These are phyloP conservation scores for Papilio polyxenes DNA, from an alignment of 1,140 invertebrate genomes.

Conservation along the genomic window DNA sequence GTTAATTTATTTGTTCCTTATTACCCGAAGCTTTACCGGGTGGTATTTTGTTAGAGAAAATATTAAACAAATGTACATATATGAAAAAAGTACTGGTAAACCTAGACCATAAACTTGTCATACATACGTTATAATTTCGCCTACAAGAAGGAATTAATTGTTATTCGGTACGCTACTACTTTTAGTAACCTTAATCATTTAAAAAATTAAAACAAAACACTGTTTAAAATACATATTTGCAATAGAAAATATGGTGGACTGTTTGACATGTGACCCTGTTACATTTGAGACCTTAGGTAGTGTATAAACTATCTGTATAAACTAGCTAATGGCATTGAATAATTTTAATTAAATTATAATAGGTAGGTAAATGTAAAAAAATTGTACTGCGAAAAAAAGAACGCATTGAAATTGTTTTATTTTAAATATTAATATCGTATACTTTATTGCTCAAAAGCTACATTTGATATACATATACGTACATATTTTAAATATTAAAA, in stretches of 20 bases:
- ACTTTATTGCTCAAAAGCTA: neutral
- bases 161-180: neutral
- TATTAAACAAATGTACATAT: too few species aligned
- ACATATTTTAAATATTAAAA: constrained; percentile 17
- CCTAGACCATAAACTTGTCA: neutral
- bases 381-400: neutral
- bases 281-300: neutral
- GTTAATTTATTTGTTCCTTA: constrained; percentile 32
- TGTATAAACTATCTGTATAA: neutral
- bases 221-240: neutral
- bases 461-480: neutral
- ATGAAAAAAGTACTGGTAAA: too few species aligned
- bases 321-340: neutral
- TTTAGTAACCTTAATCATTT: neutral
- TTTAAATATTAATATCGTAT: neutral
- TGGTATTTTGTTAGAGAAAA: neutral
- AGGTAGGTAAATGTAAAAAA: neutral
- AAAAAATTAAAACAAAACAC: neutral
- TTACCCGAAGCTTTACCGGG: neutral
- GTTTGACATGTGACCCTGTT: neutral
- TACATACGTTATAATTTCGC: neutral
- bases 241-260: neutral
- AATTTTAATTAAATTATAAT: constrained; percentile 14
- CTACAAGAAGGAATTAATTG: neutral
- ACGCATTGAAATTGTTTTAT: neutral